Evolutionary conservation across 2,888 invertebrate genomes (phyloP).

Genomic region (Synanthedon tipuliformis): DNA sequence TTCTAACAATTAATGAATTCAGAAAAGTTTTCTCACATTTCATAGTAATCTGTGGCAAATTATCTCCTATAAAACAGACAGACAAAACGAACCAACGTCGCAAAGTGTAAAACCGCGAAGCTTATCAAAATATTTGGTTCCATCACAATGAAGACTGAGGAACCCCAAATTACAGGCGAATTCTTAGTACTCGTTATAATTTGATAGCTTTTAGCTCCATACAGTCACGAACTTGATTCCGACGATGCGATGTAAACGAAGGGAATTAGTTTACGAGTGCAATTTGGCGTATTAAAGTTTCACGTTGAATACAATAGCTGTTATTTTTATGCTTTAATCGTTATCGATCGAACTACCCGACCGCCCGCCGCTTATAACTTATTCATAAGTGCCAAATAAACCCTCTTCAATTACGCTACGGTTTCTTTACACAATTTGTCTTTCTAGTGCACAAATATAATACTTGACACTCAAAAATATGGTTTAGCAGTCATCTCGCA

Average conservation of each 20-base stretch:
- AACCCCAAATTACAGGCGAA: conserved; percentile 14
- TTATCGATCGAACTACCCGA: conserved; percentile 17
- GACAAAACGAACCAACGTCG: too few species aligned
- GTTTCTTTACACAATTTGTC: background rate
- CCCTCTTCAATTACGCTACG: background rate
- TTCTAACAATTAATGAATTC: background rate
- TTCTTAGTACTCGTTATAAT: conserved; percentile 21
- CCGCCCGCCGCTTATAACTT: conserved; percentile 22
- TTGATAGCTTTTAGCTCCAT: conserved; percentile 20
- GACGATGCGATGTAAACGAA: background rate
- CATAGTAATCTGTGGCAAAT: too few species aligned
- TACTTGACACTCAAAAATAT: too few species aligned
- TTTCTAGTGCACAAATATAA: too few species aligned
- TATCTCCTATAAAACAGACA: too few species aligned
- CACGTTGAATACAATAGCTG: background rate
- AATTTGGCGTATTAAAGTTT: background rate
- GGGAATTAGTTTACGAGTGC: background rate
- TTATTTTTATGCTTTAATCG: conserved; percentile 15
- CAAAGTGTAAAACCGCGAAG: too few species aligned
- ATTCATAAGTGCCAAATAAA: conserved; percentile 18
- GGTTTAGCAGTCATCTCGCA: too few species aligned
- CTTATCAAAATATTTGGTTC: too few species aligned
- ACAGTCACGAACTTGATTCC: conserved; percentile 25
- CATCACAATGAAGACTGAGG: background rate
- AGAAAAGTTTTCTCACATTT: background rate